These are phyloP conservation scores for Drosophila elegans DNA, from an alignment of 1,140 invertebrate species.

Conservation along the genomic window DNA sequence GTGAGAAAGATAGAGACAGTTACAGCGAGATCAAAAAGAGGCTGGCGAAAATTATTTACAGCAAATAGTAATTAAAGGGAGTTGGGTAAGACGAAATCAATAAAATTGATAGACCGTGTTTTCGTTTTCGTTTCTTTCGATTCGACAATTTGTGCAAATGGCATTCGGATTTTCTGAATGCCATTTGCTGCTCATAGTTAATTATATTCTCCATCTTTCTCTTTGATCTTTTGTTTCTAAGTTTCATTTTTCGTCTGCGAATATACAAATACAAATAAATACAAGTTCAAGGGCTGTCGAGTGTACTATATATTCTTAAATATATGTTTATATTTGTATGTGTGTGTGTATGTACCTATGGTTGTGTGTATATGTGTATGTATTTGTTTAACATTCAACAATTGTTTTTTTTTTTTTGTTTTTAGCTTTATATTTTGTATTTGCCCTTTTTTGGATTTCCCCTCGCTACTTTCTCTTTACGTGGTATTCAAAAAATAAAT, in stretches of 20 bases:
- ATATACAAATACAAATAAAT: constrained; percentile 84
- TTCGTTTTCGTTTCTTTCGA: neutral
- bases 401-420: constrained; percentile 55
- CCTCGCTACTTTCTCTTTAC: constrained; percentile 15
- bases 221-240: constrained; percentile 22
- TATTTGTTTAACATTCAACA: constrained; percentile 72
- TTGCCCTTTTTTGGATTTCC: constrained; percentile 19
- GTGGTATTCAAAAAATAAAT: constrained; percentile 34
- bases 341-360: constrained; percentile 48
- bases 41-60: constrained; percentile 75
- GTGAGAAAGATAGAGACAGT: constrained; percentile 27
- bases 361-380: constrained; percentile 50
- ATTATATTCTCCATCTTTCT: constrained; percentile 32
- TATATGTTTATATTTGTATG: constrained; percentile 54
- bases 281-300: constrained; percentile 61
- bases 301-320: constrained; percentile 64
- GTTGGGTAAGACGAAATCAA: constrained; percentile 25
- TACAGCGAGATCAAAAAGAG: constrained; percentile 27
- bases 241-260: constrained; percentile 37
- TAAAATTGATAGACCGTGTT: constrained; percentile 21
- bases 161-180: constrained; percentile 11
- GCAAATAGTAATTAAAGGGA: constrained; percentile 60
- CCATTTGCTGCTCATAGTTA: constrained; percentile 38
- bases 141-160: constrained; percentile 65
- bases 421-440: constrained; percentile 39